phyloP scores from a whole-genome alignment of 2,113 vertebrate species.

The Eublepharis macularius region DNA sequence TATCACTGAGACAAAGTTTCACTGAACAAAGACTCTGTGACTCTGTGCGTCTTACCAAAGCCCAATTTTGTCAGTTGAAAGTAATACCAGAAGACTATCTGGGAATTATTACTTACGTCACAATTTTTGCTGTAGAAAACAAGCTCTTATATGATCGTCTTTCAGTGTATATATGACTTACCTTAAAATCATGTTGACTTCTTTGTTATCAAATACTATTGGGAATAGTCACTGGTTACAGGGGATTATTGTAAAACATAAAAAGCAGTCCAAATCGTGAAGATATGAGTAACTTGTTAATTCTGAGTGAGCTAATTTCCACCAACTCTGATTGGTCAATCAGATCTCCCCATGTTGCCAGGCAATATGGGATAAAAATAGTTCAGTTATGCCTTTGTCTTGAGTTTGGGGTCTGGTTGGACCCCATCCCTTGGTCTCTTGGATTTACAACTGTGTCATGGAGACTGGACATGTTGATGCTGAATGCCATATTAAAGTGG shows the following conservation, averaged over 20 bases:
- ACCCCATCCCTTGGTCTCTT: too few species aligned
- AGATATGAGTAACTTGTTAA: too few species aligned
- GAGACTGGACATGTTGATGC: too few species aligned
- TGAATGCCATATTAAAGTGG: too few species aligned
- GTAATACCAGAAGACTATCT: neutral
- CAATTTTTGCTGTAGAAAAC: constrained; percentile 5
- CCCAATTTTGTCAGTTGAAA: neutral
- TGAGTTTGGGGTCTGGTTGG: too few species aligned
- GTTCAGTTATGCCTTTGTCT: too few species aligned
- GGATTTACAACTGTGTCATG: too few species aligned
- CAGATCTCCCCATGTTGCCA: too few species aligned
- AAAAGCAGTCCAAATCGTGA: neutral
- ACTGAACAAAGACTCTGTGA: neutral
- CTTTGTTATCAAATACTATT: neutral
- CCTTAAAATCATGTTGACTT: neutral
- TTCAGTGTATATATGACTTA: neutral
- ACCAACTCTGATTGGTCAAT: too few species aligned
- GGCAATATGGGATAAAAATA: too few species aligned
- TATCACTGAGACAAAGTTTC: neutral
- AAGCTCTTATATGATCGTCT: accelerated
- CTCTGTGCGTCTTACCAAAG: neutral
- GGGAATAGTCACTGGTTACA: too few species aligned
- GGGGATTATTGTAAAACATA: neutral
- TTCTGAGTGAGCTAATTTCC: too few species aligned
- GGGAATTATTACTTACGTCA: neutral